Percentiles rank a stretch among this genome's conserved stretches.
phyloP scores from a whole-genome alignment of 2,113 vertebrate genomes.

The Canis aureus region DNA sequence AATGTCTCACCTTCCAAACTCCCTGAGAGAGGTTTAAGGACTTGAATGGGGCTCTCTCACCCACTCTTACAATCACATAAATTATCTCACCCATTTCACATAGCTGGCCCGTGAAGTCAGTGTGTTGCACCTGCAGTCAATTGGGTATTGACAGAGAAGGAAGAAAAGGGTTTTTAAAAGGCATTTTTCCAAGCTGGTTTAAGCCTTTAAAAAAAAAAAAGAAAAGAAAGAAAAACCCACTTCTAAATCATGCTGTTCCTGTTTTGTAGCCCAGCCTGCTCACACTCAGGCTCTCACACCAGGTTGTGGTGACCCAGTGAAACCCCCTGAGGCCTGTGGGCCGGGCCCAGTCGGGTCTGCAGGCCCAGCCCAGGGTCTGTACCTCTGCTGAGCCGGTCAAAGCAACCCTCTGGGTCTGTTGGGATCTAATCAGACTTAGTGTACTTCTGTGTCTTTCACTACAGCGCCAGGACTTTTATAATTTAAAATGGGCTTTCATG shows the following conservation, averaged over 20 bases:
- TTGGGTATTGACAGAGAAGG: neutral
- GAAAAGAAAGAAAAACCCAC: neutral
- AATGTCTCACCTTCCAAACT: neutral
- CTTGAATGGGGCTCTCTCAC: neutral
- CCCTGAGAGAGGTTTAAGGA: neutral
- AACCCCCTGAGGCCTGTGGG: neutral
- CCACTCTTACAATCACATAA: neutral
- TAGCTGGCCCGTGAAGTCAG: neutral
- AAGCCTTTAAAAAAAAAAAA: neutral
- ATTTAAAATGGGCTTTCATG: neutral
- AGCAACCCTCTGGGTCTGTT: neutral
- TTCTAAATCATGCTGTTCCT: neutral
- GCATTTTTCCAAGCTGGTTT: neutral
- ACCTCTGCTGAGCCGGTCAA: neutral
- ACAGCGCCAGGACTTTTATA: neutral
- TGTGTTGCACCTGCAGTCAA: neutral
- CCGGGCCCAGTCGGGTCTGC: neutral
- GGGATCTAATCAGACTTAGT: neutral
- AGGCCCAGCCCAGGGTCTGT: neutral
- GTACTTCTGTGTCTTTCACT: neutral
- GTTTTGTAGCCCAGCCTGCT: neutral
- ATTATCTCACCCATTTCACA: neutral
- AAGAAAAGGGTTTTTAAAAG: constrained; percentile 23
- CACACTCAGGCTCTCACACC: neutral
- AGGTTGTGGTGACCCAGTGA: neutral